A percentile compares a stretch with the other conserved stretches of the same genome.
Evolutionary conservation across 2,113 vertebrate species (phyloP).

Genomic region (Natator depressus): DNA sequence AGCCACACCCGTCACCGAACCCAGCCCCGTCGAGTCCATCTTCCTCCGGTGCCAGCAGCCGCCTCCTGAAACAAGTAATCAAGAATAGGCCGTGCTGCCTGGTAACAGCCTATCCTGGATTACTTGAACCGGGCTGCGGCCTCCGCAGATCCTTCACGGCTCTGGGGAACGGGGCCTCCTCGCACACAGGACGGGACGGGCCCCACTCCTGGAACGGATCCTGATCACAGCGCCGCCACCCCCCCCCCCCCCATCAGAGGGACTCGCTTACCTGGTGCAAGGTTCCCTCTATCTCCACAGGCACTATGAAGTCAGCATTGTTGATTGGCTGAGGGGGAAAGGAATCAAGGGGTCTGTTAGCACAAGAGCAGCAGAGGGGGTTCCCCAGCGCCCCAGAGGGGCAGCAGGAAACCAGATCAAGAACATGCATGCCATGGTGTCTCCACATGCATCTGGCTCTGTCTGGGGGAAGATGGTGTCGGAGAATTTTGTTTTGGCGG

Average conservation of each 20-base stretch:
- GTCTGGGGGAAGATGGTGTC: neutral
- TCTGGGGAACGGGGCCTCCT: neutral
- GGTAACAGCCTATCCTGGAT: conserved; percentile 85
- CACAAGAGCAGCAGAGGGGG: neutral
- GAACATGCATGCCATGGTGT: rapidly evolving
- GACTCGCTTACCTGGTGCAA: conserved; percentile 88
- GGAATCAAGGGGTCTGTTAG: neutral
- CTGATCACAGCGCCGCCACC: neutral
- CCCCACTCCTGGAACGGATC: neutral
- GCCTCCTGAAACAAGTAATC: conserved; percentile 83
- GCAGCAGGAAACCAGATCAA: neutral
- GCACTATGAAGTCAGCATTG: conserved; percentile 95
- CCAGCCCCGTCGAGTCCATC: neutral
- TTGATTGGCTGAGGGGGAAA: conserved; percentile 85
- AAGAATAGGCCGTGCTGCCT: conserved; percentile 79
- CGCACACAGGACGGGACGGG: neutral
- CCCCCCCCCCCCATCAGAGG: neutral
- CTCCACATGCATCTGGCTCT: neutral
- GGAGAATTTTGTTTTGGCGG: neutral
- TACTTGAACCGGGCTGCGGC: conserved; percentile 82
- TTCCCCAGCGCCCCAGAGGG: neutral
- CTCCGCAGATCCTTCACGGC: neutral
- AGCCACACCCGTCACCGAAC: rapidly evolving
- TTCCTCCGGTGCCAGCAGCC: conserved; percentile 31
- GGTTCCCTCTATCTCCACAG: conserved; percentile 93